These are phyloP conservation scores for Peromyscus polionotus DNA, from an alignment of 2,113 vertebrate genomes.

Conservation along the genomic window DNA sequence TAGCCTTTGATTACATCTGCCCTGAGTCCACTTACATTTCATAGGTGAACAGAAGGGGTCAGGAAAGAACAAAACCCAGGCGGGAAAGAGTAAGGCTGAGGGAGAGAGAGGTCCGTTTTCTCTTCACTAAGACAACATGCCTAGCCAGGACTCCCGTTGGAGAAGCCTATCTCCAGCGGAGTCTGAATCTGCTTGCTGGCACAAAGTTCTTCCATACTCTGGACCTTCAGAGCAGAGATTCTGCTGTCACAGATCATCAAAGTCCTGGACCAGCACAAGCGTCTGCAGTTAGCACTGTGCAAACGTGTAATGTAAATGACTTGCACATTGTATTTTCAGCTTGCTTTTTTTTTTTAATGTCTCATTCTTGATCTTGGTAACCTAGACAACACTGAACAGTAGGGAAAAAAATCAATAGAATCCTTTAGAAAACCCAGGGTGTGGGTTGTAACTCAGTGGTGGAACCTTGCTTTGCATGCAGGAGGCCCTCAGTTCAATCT, in stretches of 20 bases:
- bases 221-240: conserved; percentile 2
- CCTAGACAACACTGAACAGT: not conserved
- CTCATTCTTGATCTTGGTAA: conserved; percentile 10
- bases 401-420: not conserved
- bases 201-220: not conserved
- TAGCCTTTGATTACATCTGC: not conserved
- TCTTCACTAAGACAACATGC: not conserved
- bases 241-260: not conserved
- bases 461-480: not conserved
- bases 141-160: not conserved
- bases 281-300: not conserved
- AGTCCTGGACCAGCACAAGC: not conserved
- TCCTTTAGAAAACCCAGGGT: not conserved
- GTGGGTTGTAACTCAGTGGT: not conserved
- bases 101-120: not conserved
- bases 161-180: not conserved
- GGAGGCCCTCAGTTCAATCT: not conserved
- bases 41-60: not conserved
- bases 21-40: conserved; percentile 29
- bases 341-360: not conserved
- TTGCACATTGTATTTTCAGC: not conserved
- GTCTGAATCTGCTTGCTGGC: not conserved
- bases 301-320: conserved; percentile 20
- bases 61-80: not conserved
- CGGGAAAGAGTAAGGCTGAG: not conserved